Evolutionary conservation across 1,140 invertebrate genomes (phyloP).

Genomic region (Drosophila pachea): DNA sequence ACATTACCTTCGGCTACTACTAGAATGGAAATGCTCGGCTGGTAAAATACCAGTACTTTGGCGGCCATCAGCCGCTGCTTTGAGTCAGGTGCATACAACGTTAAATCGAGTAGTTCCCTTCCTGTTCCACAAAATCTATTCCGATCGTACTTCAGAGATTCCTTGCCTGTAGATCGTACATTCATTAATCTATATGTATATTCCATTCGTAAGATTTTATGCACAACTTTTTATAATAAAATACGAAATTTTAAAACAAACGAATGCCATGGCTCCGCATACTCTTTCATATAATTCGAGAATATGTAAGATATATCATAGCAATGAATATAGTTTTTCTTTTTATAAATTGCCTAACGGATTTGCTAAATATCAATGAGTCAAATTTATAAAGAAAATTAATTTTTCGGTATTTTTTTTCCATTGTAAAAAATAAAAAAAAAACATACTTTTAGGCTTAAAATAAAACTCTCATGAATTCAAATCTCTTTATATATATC

Average conservation of each 20-base stretch:
- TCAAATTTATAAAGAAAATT: neutral
- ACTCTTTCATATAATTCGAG: no score
- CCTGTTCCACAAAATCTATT: slow-evolving; percentile 18
- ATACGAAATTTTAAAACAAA: slow-evolving; percentile 2
- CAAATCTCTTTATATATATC: no score
- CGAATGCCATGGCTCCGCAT: no score
- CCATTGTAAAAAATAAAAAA: neutral
- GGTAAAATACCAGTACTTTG: slow-evolving; percentile 25
- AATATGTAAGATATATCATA: no score
- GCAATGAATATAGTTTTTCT: neutral
- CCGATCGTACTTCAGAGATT: slow-evolving; percentile 25
- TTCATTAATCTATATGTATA: slow-evolving; percentile 31
- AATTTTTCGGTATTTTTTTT: neutral
- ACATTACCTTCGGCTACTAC: slow-evolving; percentile 89
- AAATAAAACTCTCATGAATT: no score
- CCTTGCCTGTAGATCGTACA: slow-evolving; percentile 33
- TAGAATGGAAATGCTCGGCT: slow-evolving; percentile 69
- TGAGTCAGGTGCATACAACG: slow-evolving; percentile 50
- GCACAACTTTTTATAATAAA: slow-evolving; percentile 25
- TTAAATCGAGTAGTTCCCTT: slow-evolving; percentile 6
- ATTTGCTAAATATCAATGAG: no score
- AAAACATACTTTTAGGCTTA: neutral
- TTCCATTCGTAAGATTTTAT: slow-evolving; percentile 29
- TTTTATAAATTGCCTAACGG: no score
- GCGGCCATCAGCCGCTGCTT: slow-evolving; percentile 13